A percentile compares a stretch with the other conserved stretches of the same genome.
Evolutionary conservation across 2,888 invertebrate genomes (phyloP).

Genomic region (Meteorus cinctellus): DNA sequence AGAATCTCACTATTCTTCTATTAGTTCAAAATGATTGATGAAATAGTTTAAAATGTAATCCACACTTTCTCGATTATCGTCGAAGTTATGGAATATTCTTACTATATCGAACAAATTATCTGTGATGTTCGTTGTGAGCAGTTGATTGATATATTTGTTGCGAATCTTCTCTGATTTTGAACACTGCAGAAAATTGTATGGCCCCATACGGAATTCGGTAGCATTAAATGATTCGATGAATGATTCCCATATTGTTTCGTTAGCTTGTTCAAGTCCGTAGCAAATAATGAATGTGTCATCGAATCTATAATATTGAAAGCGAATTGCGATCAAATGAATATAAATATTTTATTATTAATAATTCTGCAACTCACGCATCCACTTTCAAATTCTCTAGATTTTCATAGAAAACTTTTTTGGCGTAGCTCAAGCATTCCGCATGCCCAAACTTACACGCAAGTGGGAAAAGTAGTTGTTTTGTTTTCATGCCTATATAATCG

Average conservation of each 20-base stretch:
- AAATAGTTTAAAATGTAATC: conserved; percentile 50
- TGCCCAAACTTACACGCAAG: conserved; percentile 71
- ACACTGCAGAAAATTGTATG: conserved; percentile 69
- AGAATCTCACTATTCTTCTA: conserved; percentile 36
- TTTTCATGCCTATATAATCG: conserved; percentile 58
- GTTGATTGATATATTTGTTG: conserved; percentile 29
- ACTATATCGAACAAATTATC: background rate
- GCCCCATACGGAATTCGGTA: background rate
- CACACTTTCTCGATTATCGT: conserved; percentile 47
- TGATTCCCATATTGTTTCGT: conserved; percentile 29
- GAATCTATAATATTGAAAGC: conserved; percentile 66
- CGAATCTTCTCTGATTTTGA: conserved; percentile 71
- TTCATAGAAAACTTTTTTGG: conserved; percentile 47
- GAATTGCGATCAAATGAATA: background rate
- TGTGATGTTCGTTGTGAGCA: background rate
- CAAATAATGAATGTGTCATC: conserved; percentile 74
- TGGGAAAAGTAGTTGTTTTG: conserved; percentile 59
- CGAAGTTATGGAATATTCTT: conserved; percentile 16
- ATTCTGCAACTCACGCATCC: conserved; percentile 40
- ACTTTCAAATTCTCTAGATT: conserved; percentile 40
- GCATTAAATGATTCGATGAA: background rate
- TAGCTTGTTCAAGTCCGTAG: conserved; percentile 67
- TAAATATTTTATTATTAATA: background rate
- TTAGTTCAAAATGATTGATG: conserved; percentile 35
- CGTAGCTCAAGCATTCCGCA: conserved; percentile 66